Percentiles rank a stretch among this genome's conserved stretches.
Evolutionary conservation across 2,888 invertebrate genomes (phyloP).

Genomic region (Oscheius sp.): DNA sequence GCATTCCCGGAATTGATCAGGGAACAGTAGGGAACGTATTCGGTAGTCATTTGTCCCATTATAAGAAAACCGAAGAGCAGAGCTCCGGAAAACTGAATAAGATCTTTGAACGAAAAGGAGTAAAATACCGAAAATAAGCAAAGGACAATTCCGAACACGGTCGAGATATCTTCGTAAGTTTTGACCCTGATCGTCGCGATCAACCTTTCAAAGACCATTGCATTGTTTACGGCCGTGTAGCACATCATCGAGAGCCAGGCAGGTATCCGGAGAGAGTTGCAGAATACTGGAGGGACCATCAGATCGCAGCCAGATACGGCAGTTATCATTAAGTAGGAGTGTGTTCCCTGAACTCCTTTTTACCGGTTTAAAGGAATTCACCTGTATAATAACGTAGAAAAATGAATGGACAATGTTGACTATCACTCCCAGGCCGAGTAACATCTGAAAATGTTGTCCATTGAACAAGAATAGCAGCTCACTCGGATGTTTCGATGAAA

Average conservation of each 20-base stretch:
- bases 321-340: conserved; percentile 18
- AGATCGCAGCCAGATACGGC: conserved; percentile 16
- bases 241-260: conserved; percentile 17
- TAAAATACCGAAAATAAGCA: background rate
- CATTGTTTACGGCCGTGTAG: conserved; percentile 19
- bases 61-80: background rate
- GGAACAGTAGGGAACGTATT: conserved; percentile 21
- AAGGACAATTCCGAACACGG: background rate
- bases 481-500: conserved; percentile 25
- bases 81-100: background rate
- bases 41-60: background rate
- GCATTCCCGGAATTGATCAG: conserved; percentile 17
- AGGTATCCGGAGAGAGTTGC: conserved; percentile 16
- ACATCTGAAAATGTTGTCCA: background rate
- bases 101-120: background rate
- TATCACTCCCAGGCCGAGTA: conserved; percentile 3
- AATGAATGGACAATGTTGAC: conserved; percentile 16
- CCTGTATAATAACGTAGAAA: conserved; percentile 18
- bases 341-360: conserved; percentile 9
- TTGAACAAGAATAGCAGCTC: background rate
- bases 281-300: conserved; percentile 13
- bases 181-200: conserved; percentile 27
- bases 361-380: background rate
- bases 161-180: conserved; percentile 15
- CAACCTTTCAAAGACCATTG: conserved; percentile 19